These are phyloP conservation scores for Danaus chrysippus DNA, from an alignment of 2,888 invertebrate species.

Conservation along the genomic window DNA sequence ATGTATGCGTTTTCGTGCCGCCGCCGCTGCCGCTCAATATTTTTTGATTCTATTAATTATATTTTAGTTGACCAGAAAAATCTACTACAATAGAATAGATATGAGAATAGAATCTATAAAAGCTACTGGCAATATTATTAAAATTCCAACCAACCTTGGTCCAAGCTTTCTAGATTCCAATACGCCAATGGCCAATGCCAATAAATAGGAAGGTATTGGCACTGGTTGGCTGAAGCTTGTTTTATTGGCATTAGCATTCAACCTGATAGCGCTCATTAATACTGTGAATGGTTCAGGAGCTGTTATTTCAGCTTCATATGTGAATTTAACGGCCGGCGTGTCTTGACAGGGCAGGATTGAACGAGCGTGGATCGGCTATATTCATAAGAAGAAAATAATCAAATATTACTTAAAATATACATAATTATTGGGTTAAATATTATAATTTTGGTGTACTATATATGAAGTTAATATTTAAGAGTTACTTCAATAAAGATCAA, in stretches of 20 bases:
- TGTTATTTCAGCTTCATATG: slow-evolving; percentile 86
- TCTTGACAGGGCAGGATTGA: slow-evolving; percentile 96
- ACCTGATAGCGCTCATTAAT: slow-evolving; percentile 91
- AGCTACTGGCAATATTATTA: slow-evolving; percentile 15
- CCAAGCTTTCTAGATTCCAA: slow-evolving; percentile 87
- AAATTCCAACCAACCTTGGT: slow-evolving; percentile 69
- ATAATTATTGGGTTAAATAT: no score
- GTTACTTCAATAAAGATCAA: no score
- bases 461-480: no score
- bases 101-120: neutral
- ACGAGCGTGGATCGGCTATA: slow-evolving; percentile 91
- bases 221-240: slow-evolving; percentile 86
- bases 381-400: no score
- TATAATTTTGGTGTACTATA: no score
- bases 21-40: no score
- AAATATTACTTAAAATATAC: no score
- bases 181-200: slow-evolving; percentile 93
- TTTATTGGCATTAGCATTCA: slow-evolving; percentile 64
- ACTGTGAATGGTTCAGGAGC: slow-evolving; percentile 88
- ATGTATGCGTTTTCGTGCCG: no score
- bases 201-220: slow-evolving; percentile 92
- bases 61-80: no score
- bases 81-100: no score
- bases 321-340: slow-evolving; percentile 92
- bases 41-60: no score